Conservation (phyloP, 2,113 vertebrate genomes). For the Semicossyphus pulcher region DNA sequence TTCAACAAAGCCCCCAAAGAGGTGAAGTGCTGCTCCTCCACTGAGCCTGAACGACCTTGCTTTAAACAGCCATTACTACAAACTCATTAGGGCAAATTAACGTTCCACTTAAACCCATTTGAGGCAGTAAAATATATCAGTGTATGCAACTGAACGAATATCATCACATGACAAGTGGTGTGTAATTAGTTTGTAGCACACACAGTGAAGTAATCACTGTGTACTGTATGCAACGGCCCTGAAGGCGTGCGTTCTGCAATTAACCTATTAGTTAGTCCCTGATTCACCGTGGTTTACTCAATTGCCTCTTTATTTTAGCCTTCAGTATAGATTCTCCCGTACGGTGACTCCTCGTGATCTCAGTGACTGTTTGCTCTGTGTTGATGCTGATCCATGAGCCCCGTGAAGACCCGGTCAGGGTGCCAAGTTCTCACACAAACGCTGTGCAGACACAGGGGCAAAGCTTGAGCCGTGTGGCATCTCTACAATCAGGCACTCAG, state of each 20-base stretch:
- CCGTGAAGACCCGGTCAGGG: slow-evolving; percentile 39
- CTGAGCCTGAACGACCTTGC: slow-evolving; percentile 8
- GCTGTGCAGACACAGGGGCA: slow-evolving; percentile 46
- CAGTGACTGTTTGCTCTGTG: slow-evolving; percentile 17
- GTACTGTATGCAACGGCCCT: slow-evolving; percentile 23
- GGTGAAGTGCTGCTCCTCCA: slow-evolving; percentile 4
- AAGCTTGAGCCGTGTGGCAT: slow-evolving; percentile 60
- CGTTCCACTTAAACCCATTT: slow-evolving; percentile 44
- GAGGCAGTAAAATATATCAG: slow-evolving; percentile 22
- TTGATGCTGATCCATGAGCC: slow-evolving; percentile 48
- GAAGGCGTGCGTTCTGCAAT: slow-evolving; percentile 22
- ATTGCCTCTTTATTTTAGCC: slow-evolving; percentile 31
- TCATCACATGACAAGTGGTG: slow-evolving; percentile 39
- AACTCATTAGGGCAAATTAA: slow-evolving; percentile 48
- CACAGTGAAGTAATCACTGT: slow-evolving; percentile 31
- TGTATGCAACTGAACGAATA: slow-evolving; percentile 33
- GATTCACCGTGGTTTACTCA: slow-evolving; percentile 30
- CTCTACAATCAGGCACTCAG: slow-evolving; percentile 65
- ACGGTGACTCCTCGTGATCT: slow-evolving; percentile 34
- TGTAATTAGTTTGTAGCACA: slow-evolving; percentile 53
- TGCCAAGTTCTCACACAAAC: slow-evolving; percentile 37
- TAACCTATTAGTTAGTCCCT: slow-evolving; percentile 42
- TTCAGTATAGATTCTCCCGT: slow-evolving; percentile 12
- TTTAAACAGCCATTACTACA: slow-evolving; percentile 33
- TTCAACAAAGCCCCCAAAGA: slow-evolving; percentile 20